Conservation (phyloP, 2,797 vertebrate genomes). For the Smutsia gigantea region DNA sequence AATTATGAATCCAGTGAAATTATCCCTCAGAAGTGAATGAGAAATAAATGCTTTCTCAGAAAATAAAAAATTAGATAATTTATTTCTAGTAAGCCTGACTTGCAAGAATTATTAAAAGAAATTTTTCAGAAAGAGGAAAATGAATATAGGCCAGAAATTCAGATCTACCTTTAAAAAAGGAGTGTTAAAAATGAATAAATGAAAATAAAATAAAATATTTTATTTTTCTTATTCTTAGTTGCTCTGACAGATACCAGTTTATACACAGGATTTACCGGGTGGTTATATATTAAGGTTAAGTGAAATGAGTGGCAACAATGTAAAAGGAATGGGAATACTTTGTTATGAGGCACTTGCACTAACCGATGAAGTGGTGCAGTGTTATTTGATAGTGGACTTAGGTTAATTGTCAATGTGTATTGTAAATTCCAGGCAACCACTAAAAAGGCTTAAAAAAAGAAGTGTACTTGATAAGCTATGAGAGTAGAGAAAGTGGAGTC, state of each 20-base stretch:
- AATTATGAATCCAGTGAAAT: neutral
- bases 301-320: neutral
- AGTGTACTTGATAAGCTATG: neutral
- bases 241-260: neutral
- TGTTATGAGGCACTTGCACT: neutral
- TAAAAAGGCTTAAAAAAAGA: neutral
- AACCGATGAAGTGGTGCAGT: neutral
- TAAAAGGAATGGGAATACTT: neutral
- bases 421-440: neutral
- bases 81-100: neutral
- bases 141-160: neutral
- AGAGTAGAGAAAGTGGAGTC: neutral
- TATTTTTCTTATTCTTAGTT: neutral
- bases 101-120: neutral
- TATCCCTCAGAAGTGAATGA: neutral
- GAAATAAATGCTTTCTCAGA: neutral
- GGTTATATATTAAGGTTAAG: neutral
- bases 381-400: neutral
- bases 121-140: neutral
- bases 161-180: neutral
- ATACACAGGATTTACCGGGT: neutral
- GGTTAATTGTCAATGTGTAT: neutral
- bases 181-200: neutral
- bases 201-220: neutral
- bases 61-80: neutral